A percentile compares a stretch with the other conserved stretches of the same genome.
Conservation (phyloP, 2,888 invertebrate genomes). For the Crioceris asparagi region DNA sequence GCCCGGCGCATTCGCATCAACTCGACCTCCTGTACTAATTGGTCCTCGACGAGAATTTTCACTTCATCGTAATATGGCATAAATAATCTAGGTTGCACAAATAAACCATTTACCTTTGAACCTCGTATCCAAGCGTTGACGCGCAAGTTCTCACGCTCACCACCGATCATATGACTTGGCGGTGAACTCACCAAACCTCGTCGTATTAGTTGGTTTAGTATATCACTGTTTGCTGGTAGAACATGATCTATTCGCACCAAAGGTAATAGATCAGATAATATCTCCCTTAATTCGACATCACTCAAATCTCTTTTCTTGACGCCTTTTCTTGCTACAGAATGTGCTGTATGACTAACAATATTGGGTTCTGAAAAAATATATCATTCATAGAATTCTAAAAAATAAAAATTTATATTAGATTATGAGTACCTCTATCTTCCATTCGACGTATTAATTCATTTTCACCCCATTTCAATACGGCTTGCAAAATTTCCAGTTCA, state of each 20-base stretch:
- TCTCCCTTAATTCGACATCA: conserved; percentile 76
- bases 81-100: conserved; percentile 79
- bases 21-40: conserved; percentile 62
- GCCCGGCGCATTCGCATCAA: conserved; percentile 32
- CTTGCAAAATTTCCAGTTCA: conserved; percentile 80
- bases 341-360: conserved; percentile 83
- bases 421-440: conserved; percentile 65
- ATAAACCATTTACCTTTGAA: conserved; percentile 59
- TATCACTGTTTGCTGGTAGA: conserved; percentile 72
- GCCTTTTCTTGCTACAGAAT: conserved; percentile 78
- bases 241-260: conserved; percentile 84
- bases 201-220: conserved; percentile 56
- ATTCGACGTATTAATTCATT: conserved; percentile 69
- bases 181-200: conserved; percentile 72
- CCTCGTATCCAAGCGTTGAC: conserved; percentile 74
- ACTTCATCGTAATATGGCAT: conserved; percentile 93
- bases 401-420: conserved; percentile 1
- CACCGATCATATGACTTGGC: conserved; percentile 76
- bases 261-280: conserved; percentile 72
- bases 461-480: conserved; percentile 84
- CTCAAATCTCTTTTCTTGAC: conserved; percentile 71
- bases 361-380: conserved; percentile 61
- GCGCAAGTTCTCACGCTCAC: conserved; percentile 53
- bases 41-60: conserved; percentile 79
- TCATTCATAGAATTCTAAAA: not conserved